Percentiles rank a stretch among this genome's conserved stretches.
Evolutionary conservation across 1,140 invertebrate genomes (phyloP).

Genomic region (Trichonephila clavipes): DNA sequence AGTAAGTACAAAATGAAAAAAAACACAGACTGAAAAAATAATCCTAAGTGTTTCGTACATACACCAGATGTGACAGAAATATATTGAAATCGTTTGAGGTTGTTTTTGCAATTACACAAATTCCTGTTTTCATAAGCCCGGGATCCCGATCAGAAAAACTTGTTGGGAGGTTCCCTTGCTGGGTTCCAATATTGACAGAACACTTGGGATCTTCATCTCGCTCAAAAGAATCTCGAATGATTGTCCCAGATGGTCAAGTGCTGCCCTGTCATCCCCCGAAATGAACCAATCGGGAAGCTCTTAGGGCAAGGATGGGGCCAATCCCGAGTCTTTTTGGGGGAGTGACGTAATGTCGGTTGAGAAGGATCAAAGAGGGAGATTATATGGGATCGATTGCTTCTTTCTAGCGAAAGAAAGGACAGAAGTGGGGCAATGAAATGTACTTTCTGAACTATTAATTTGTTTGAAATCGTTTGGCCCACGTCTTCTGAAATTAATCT

Average conservation of each 20-base stretch:
- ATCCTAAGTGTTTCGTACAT: not conserved
- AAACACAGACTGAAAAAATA: not conserved
- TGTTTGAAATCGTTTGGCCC: too few species aligned
- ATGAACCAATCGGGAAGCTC: slow-evolving; percentile 56
- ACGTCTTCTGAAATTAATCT: too few species aligned
- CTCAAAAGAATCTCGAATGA: slow-evolving; percentile 31
- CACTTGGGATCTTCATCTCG: slow-evolving; percentile 48
- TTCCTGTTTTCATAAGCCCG: slow-evolving; percentile 48
- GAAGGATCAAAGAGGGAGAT: slow-evolving; percentile 44
- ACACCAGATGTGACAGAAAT: not conserved
- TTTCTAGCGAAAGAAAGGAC: too few species aligned
- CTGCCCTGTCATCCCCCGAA: not conserved
- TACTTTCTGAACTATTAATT: too few species aligned
- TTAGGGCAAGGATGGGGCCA: slow-evolving; percentile 15
- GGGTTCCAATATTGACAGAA: slow-evolving; percentile 64
- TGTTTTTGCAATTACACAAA: slow-evolving; percentile 66
- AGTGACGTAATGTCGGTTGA: slow-evolving; percentile 57
- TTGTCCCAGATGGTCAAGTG: slow-evolving; percentile 61
- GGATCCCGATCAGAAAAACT: not conserved
- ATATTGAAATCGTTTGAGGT: slow-evolving; percentile 34
- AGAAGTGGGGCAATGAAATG: too few species aligned
- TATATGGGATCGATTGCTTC: slow-evolving; percentile 13
- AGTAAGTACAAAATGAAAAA: too few species aligned
- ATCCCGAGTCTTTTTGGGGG: slow-evolving; percentile 28
- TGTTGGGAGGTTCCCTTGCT: not conserved